Base-by-base conservation (phyloP, 1,140 invertebrate species). In the Eubasilissa regina region DNA sequence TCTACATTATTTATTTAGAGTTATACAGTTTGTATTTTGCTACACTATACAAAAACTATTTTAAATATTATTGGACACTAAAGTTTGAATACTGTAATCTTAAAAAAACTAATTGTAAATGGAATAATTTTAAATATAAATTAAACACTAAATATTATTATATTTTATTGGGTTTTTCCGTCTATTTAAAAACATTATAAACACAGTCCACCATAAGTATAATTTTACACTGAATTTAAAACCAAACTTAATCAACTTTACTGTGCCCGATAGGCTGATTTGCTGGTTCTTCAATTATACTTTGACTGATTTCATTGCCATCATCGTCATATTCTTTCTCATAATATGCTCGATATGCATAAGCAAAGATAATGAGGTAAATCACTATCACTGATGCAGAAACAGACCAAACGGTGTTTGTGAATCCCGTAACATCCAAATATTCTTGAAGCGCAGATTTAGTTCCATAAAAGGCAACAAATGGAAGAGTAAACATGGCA, bases 401-500 rank as follows among this genome's bases (percentile, higher is more conserved):
- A 12, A 96, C 95, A 58, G 95, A 93, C 87, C 93, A 92, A 75
- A 93, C 93, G 83, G 92, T 95, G 75, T 90, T 91, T 6, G 89
- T 82, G 85, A 92, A 94, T 77, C 86, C 88, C 72, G 90, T 89
- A 58, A 93, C 84, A 8, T 93, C 87, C 76, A 92, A 93, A 83
- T 92, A 90, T 64, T 92, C 90, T 81, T 89, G 87, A 25, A 95
- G 85, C 53, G 92, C 78, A 84, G 93, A 90, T 77, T 90, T 90
- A 11, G 92, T 90, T 11, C 91, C 92, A 87, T 94, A 96, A 87
- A 94, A 97, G 53, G 93, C 90, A 17, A 88, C 85, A 86, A 97
- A 94, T 3, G 95, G 95, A 75, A 96, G 84, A 7, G 94, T 94
- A 83, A 96, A 95, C 95, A 97, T 96, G 4, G 94, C 91, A 58